phyloP scores from a whole-genome alignment of 2,888 invertebrate species.

The Zelleria hepariella region DNA sequence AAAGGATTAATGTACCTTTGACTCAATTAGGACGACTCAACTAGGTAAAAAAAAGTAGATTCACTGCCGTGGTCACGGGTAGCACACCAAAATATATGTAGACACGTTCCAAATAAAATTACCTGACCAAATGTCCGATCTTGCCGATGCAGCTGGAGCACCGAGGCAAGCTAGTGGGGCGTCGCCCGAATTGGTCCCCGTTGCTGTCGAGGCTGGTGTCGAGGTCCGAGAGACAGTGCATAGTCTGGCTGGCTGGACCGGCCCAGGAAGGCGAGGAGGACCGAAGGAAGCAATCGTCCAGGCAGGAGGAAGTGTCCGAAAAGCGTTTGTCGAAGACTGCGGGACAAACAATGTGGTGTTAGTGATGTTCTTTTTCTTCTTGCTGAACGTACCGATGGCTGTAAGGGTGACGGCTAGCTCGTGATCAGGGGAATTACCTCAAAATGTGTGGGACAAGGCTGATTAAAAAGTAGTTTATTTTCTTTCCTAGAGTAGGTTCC shows the following conservation, averaged over 20 bases:
- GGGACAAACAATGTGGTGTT: no score
- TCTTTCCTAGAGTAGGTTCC: no score
- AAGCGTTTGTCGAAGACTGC: constrained; percentile 61
- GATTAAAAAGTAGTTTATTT: no score
- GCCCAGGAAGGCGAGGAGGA: constrained; percentile 60
- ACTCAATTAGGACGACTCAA: not conserved
- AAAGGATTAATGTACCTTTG: no score
- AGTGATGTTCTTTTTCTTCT: not conserved
- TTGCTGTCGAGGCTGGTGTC: constrained; percentile 53
- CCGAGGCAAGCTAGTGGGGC: constrained; percentile 66
- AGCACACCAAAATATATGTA: no score
- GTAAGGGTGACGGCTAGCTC: no score
- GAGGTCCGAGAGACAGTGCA: constrained; percentile 62
- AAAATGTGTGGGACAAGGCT: no score
- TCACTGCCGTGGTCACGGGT: no score
- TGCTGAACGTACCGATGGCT: no score
- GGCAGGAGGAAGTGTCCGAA: constrained; percentile 57
- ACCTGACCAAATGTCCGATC: constrained; percentile 75
- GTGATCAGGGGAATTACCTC: no score
- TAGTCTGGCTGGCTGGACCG: constrained; percentile 54
- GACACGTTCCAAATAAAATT: no score
- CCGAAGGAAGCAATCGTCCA: constrained; percentile 60
- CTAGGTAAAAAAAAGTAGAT: constrained; percentile 3
- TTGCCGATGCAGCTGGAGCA: constrained; percentile 87
- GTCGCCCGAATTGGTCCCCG: constrained; percentile 49